A percentile compares a stretch with the other conserved stretches of the same genome.
Conservation (phyloP, 2,888 invertebrate genomes). For the Drosophila colorata region DNA sequence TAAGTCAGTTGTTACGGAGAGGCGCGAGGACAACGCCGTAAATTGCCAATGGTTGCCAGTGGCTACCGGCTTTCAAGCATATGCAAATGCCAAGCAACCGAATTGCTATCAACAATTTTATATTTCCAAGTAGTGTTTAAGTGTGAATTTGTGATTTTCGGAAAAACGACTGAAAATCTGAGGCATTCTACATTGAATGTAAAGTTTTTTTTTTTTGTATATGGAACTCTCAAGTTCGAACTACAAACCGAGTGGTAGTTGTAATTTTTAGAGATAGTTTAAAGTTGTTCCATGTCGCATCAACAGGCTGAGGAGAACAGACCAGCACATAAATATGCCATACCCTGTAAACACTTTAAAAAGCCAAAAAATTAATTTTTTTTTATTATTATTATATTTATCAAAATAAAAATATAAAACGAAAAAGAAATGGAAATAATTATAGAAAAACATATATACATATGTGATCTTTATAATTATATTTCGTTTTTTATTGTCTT, state of each 20-base stretch:
- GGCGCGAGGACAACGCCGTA: slow-evolving; percentile 6
- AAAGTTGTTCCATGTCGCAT: neutral
- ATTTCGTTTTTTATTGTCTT: too few relatives aligned
- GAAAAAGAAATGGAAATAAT: too few relatives aligned
- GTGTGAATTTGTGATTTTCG: slow-evolving; percentile 43
- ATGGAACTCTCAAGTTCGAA: slow-evolving; percentile 2
- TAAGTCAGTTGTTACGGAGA: neutral
- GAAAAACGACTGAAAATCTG: slow-evolving; percentile 10
- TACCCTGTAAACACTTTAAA: slow-evolving; percentile 12
- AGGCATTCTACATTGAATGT: neutral
- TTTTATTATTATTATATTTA: too few relatives aligned
- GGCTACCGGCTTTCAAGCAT: slow-evolving; percentile 4
- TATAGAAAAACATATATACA: too few relatives aligned
- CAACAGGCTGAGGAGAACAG: neutral
- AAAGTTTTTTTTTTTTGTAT: neutral
- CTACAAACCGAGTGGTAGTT: neutral
- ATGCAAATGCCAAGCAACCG: slow-evolving; percentile 38
- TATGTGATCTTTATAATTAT: too few relatives aligned
- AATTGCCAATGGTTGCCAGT: slow-evolving; percentile 20
- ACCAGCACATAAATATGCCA: neutral
- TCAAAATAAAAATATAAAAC: too few relatives aligned
- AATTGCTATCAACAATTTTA: slow-evolving; percentile 17
- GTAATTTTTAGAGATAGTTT: neutral
- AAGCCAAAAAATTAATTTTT: too few relatives aligned
- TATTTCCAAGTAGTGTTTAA: slow-evolving; percentile 20